phyloP scores from a whole-genome alignment of 2,888 invertebrate species.

The Scaptomyza caliginosa region DNA sequence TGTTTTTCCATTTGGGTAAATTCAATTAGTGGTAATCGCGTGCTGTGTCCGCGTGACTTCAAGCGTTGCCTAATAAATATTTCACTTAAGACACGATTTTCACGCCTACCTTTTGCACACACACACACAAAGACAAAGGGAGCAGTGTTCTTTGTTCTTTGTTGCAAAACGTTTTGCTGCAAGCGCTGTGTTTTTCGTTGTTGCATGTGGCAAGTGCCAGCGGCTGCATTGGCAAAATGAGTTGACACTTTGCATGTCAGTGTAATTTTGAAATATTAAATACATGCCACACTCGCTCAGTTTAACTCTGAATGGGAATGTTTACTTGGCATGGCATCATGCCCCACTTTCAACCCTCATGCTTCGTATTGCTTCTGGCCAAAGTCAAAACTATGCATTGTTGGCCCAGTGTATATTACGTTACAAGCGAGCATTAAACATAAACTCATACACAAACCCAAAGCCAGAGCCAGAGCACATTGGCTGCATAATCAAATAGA shows the following conservation, averaged over 20 bases:
- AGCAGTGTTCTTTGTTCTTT: slow-evolving; percentile 38
- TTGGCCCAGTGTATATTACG: slow-evolving; percentile 68
- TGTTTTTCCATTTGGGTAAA: slow-evolving; percentile 35
- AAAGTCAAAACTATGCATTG: slow-evolving; percentile 55
- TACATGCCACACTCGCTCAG: slow-evolving; percentile 65
- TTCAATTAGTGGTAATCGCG: slow-evolving; percentile 69
- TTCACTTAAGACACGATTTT: slow-evolving; percentile 78
- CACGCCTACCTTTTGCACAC: slow-evolving; percentile 59
- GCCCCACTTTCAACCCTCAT: background rate
- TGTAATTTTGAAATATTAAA: slow-evolving; percentile 80
- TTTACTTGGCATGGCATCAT: slow-evolving; percentile 69
- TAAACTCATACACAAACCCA: slow-evolving; percentile 12
- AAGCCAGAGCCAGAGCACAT: background rate
- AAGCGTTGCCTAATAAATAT: slow-evolving; percentile 74
- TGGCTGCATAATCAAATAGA: slow-evolving; percentile 76
- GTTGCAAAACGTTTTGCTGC: slow-evolving; percentile 74
- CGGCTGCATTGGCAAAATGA: slow-evolving; percentile 59
- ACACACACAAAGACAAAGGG: background rate
- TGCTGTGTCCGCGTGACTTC: slow-evolving; percentile 70
- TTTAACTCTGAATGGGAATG: slow-evolving; percentile 40
- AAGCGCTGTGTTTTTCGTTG: slow-evolving; percentile 45
- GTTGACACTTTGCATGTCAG: slow-evolving; percentile 79
- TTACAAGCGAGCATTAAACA: slow-evolving; percentile 64
- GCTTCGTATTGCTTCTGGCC: background rate
- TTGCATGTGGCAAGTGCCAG: slow-evolving; percentile 37